Evolutionary conservation across 2,888 invertebrate species (phyloP), one percentile per base, ranked within the genome.

Genomic region (Athalia circularis): DNA sequence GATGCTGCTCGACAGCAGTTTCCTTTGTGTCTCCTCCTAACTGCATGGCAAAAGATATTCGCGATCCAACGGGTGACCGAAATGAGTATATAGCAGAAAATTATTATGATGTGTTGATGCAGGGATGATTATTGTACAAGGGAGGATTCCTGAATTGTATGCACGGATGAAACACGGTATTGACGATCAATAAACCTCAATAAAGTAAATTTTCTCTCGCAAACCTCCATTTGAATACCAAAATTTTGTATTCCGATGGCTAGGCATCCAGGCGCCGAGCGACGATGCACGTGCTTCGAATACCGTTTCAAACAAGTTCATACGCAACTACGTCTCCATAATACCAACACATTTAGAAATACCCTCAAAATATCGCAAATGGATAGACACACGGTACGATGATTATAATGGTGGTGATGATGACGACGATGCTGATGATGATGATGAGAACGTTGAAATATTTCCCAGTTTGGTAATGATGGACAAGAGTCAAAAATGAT

Each of bases 131-230:
- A 43, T 15, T n/a, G n/a, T 8, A 61, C 11, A 48, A n/a, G 29
- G n/a, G 13, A 50, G 75, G 29, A 15, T 48, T 62, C 29, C 75
- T 52, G 29, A 48, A 43, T 59, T 59, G 72, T 43, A 57, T 47
- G 48, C 48, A n/a, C 45, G 50, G 50, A 50, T 62, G 77, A 77
- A 77, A 87, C 87, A 88, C 89, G 88, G 89, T 89, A 89, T 90
- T 89, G 90, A 86, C 86, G 88, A 90, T 90, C 90, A 87, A 90
- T 90, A 90, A 89, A 89, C 89, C 88, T 89, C 89, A 90, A 90
- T 89, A 90, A 89, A 90, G 90, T 90, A 89, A 90, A 90, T 90
- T 29, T 90, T 89, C 88, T 88, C 88, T 90, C 88, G 88, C 84
- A 84, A 84, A 85, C 86, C 29, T 29, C 29, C 89, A 89, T 90